These are phyloP conservation scores for Anas platyrhynchos DNA, from an alignment of 2,113 vertebrate genomes.

Conservation along the genomic window DNA sequence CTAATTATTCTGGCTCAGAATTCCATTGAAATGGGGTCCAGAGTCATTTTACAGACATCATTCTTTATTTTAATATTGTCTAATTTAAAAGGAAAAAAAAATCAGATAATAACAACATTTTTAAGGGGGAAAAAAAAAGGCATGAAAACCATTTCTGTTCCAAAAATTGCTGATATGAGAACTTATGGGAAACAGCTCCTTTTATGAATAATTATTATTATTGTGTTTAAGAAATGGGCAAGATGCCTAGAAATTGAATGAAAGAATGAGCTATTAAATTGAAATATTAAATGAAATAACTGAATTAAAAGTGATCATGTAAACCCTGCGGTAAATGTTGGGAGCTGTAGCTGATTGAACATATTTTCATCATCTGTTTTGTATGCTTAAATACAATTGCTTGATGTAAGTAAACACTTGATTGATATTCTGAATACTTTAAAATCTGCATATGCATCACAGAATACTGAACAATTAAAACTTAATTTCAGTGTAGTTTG, in stretches of 20 bases:
- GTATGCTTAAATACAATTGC: constrained; percentile 74
- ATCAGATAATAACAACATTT: constrained; percentile 13
- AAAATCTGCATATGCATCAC: constrained; percentile 72
- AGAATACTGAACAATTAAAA: constrained; percentile 74
- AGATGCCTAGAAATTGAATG: constrained; percentile 72
- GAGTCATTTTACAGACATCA: background rate
- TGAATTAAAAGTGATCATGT: constrained; percentile 72
- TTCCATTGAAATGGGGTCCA: background rate
- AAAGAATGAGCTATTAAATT: constrained; percentile 75
- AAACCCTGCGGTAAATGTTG: constrained; percentile 58
- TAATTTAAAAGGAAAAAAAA: constrained; percentile 59
- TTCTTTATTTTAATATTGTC: constrained; percentile 46
- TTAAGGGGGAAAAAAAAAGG: background rate
- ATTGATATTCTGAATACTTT: constrained; percentile 73
- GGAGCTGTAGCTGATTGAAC: constrained; percentile 67
- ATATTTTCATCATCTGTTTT: constrained; percentile 70
- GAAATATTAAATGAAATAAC: constrained; percentile 78
- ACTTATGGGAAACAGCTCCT: constrained; percentile 57
- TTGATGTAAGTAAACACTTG: constrained; percentile 71
- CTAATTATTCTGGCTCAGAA: constrained; percentile 16
- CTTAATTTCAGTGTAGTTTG: constrained; percentile 70
- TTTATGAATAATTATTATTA: constrained; percentile 75
- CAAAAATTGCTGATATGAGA: constrained; percentile 72
- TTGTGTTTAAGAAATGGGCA: constrained; percentile 73
- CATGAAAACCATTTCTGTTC: constrained; percentile 53